These are phyloP conservation scores for Eremobia ochroleuca DNA, from an alignment of 2,888 invertebrate genomes.

Conservation along the genomic window DNA sequence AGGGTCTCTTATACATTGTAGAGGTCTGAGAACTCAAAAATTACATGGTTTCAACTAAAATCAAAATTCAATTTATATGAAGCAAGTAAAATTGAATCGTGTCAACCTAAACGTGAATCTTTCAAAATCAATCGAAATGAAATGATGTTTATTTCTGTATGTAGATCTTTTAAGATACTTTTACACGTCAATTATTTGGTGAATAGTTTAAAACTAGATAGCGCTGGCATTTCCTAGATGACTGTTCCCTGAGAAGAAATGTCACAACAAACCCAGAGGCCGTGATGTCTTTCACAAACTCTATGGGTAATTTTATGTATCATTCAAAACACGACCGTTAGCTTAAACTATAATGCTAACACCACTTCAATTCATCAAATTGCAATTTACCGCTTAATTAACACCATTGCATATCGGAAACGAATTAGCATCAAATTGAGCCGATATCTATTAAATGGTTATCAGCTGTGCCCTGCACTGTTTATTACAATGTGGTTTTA, in stretches of 20 bases:
- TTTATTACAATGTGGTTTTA: conserved; percentile 44
- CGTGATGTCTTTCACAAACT: not conserved
- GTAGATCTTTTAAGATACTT: too few relatives aligned
- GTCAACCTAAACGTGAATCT: not conserved
- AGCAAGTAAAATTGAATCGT: not conserved
- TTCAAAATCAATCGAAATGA: not conserved
- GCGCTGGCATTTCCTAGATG: not conserved
- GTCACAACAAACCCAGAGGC: not conserved
- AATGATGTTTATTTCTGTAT: not conserved
- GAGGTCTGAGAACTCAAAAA: too few relatives aligned
- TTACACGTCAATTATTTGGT: not conserved
- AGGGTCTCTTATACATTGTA: not conserved
- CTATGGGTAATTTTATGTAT: not conserved
- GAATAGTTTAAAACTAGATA: not conserved
- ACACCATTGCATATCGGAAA: conserved; percentile 52
- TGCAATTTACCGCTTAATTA: conserved; percentile 51
- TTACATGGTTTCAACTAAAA: not conserved
- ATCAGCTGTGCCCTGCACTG: conserved; percentile 38
- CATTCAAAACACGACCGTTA: conserved; percentile 6
- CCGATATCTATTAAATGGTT: conserved; percentile 47
- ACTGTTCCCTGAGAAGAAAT: not conserved
- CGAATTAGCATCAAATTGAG: conserved; percentile 54
- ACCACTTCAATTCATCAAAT: conserved; percentile 38
- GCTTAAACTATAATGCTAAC: conserved; percentile 21
- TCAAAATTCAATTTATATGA: not conserved